These are phyloP conservation scores for Sarcophilus harrisii DNA, from an alignment of 2,797 vertebrate genomes.

Conservation along the genomic window DNA sequence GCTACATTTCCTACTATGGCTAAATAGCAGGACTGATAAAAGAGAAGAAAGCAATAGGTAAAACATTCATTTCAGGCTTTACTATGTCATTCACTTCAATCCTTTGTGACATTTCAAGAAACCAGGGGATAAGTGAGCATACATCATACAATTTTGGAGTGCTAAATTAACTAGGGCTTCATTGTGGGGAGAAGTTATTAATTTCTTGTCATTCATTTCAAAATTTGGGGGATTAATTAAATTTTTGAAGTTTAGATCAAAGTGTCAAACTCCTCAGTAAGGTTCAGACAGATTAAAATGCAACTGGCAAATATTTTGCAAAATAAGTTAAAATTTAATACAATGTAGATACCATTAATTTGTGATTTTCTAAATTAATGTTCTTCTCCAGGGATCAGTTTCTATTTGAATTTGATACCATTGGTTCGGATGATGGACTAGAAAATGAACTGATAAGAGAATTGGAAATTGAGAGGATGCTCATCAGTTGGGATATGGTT, in stretches of 20 bases:
- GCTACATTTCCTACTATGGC: constrained; percentile 13
- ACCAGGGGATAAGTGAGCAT: neutral
- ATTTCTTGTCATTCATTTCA: neutral
- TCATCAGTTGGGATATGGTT: too few relatives aligned
- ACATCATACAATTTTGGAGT: constrained; percentile 4
- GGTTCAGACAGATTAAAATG: neutral
- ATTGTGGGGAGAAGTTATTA: neutral
- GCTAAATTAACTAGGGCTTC: neutral
- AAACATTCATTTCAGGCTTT: constrained; percentile 7
- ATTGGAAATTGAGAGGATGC: too few relatives aligned
- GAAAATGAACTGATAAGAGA: too few relatives aligned
- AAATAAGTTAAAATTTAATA: neutral
- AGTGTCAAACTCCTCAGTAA: neutral
- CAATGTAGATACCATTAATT: neutral
- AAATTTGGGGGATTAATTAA: neutral
- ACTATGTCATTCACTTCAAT: constrained; percentile 2
- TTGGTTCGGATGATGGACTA: neutral
- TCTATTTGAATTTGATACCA: neutral
- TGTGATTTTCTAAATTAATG: neutral
- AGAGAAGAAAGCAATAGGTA: neutral
- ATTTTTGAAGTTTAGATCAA: neutral
- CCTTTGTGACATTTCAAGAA: constrained; percentile 18
- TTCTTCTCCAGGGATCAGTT: neutral
- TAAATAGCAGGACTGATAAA: neutral
- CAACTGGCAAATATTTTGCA: neutral